Evolutionary conservation across 2,113 vertebrate species (phyloP).

Genomic region (Phylloscopus trochiloides): DNA sequence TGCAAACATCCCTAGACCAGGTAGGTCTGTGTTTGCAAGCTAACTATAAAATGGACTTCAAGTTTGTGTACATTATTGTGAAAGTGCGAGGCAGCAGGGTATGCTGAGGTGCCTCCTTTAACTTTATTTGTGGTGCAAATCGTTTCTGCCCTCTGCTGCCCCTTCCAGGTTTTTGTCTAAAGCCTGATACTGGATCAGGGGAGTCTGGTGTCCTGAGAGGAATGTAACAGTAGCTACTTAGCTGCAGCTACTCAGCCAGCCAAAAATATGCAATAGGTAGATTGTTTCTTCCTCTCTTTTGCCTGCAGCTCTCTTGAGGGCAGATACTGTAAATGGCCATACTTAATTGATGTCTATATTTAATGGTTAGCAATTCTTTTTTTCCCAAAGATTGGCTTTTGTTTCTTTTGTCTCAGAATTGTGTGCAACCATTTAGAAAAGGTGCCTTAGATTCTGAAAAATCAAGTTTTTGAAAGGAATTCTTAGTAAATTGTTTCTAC

Average conservation of each 20-base stretch:
- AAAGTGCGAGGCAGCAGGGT: background rate
- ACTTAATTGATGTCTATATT: background rate
- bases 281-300: background rate
- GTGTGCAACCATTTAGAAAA: background rate
- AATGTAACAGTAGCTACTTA: background rate
- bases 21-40: background rate
- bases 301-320: background rate
- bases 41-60: background rate
- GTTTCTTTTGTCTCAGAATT: background rate
- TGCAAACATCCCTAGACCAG: too few relatives aligned
- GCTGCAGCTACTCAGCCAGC: background rate
- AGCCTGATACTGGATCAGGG: background rate
- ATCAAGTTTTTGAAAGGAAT: background rate
- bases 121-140: background rate
- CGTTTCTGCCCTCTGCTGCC: background rate
- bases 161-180: background rate
- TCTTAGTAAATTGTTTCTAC: background rate
- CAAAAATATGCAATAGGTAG: background rate
- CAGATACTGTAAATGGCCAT: background rate
- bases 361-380: background rate
- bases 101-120: background rate
- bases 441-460: background rate
- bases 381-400: background rate
- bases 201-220: background rate
- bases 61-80: background rate